Evolutionary conservation across 2,113 vertebrate genomes (phyloP).

Genomic region (Ciconia boyciana): DNA sequence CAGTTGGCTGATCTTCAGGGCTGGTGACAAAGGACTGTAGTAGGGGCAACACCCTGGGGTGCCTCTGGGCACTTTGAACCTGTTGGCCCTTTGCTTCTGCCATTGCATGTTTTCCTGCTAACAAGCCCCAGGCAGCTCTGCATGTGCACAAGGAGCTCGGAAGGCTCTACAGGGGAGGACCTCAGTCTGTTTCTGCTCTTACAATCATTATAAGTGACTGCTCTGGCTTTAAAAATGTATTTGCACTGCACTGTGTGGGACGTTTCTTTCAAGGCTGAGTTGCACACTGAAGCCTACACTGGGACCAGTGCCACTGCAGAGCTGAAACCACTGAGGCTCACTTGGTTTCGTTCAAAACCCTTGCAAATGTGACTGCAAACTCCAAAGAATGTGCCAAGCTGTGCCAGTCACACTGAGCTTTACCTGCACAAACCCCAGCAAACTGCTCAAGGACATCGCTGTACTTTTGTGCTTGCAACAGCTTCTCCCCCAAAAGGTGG

Average conservation of each 20-base stretch:
- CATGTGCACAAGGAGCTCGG: not conserved
- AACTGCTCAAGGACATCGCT: not conserved
- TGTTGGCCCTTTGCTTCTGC: not conserved
- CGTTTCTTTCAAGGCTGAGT: not conserved
- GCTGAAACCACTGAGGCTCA: not conserved
- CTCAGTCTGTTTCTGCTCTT: not conserved
- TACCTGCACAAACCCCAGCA: not conserved
- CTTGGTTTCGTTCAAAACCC: not conserved
- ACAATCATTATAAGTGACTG: not conserved
- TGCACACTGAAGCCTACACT: not conserved
- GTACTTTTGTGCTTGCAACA: not conserved
- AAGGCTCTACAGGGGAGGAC: not conserved
- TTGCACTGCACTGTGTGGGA: not conserved
- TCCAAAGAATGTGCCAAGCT: not conserved
- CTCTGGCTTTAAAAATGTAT: not conserved
- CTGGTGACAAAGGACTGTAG: not conserved
- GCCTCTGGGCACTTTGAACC: not conserved
- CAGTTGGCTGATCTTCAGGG: not conserved
- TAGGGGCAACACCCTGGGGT: not conserved
- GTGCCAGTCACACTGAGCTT: not conserved
- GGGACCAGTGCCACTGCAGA: not conserved
- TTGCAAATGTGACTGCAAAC: not conserved
- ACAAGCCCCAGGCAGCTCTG: slow-evolving; percentile 3
- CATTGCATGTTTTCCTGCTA: not conserved
- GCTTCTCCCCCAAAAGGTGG: not conserved